phyloP scores from a whole-genome alignment of 1,140 invertebrate genomes.

The Drosophila parvula region DNA sequence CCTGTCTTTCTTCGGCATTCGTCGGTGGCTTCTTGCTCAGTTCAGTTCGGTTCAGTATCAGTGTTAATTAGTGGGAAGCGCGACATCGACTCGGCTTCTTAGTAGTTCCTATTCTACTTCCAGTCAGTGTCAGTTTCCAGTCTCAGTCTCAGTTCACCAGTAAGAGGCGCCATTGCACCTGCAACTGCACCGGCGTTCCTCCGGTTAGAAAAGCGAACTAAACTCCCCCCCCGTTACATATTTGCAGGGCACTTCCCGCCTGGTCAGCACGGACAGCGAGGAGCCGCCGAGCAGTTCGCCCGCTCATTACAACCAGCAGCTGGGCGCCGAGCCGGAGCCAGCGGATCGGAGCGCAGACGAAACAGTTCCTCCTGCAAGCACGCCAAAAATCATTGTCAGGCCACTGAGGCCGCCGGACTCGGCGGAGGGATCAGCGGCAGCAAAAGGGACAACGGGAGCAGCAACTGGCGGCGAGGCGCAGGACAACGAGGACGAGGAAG shows the following conservation, averaged over 20 bases:
- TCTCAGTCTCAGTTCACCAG: not conserved
- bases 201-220: slow-evolving; percentile 2
- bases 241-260: slow-evolving; percentile 86
- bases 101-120: not conserved
- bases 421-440: slow-evolving; percentile 3
- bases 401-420: slow-evolving; percentile 64
- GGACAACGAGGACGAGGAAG: slow-evolving; percentile 54
- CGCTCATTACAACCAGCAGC: slow-evolving; percentile 42
- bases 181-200: not conserved
- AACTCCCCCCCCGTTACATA: not conserved
- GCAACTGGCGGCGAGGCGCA: slow-evolving; percentile 10
- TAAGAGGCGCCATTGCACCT: not conserved
- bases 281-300: slow-evolving; percentile 82
- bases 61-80: slow-evolving; percentile 29
- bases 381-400: slow-evolving; percentile 79
- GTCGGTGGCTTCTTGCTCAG: slow-evolving; percentile 35
- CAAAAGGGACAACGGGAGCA: slow-evolving; percentile 5
- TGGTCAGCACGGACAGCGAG: slow-evolving; percentile 87
- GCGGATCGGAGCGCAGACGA: slow-evolving; percentile 8
- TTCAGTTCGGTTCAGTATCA: slow-evolving; percentile 33
- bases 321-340: slow-evolving; percentile 22
- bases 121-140: not conserved
- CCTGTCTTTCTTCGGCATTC: slow-evolving; percentile 51
- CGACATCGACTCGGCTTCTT: not conserved
- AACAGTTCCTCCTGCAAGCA: slow-evolving; percentile 63